Evolutionary conservation across 2,888 invertebrate species (phyloP).

Genomic region (Eristalis tenax): DNA sequence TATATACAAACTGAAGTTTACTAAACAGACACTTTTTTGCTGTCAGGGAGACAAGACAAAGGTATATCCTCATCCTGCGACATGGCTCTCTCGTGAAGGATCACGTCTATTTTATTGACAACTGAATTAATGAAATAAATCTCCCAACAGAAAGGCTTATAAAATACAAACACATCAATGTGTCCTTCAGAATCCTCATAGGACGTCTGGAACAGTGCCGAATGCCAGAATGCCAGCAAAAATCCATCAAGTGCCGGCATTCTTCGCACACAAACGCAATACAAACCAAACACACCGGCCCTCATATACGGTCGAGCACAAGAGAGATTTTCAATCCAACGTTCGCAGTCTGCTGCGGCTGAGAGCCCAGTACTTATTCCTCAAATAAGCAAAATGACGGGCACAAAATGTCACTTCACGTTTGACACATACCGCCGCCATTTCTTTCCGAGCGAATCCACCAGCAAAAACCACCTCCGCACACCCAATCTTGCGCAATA

Average conservation of each 20-base stretch:
- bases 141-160: too few relatives aligned
- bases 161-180: too few relatives aligned
- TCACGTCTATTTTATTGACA: too few relatives aligned
- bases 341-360: slow-evolving; percentile 69
- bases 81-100: too few relatives aligned
- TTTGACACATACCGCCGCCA: slow-evolving; percentile 63
- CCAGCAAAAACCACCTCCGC: slow-evolving; percentile 6
- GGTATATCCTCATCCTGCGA: not conserved
- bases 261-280: not conserved
- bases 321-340: not conserved
- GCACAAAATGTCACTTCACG: slow-evolving; percentile 78
- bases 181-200: not conserved
- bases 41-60: not conserved
- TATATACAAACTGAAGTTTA: not conserved
- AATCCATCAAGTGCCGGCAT: not conserved
- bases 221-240: not conserved
- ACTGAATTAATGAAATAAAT: too few relatives aligned
- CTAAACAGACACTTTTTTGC: not conserved
- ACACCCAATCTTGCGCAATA: slow-evolving; percentile 5
- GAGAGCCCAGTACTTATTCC: slow-evolving; percentile 76
- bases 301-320: not conserved
- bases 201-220: not conserved
- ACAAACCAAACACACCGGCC: not conserved
- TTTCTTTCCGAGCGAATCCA: not conserved
- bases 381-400: slow-evolving; percentile 81